Evolutionary conservation across 2,797 vertebrate species (phyloP).

Genomic region (Pangasius sanitwongsei): DNA sequence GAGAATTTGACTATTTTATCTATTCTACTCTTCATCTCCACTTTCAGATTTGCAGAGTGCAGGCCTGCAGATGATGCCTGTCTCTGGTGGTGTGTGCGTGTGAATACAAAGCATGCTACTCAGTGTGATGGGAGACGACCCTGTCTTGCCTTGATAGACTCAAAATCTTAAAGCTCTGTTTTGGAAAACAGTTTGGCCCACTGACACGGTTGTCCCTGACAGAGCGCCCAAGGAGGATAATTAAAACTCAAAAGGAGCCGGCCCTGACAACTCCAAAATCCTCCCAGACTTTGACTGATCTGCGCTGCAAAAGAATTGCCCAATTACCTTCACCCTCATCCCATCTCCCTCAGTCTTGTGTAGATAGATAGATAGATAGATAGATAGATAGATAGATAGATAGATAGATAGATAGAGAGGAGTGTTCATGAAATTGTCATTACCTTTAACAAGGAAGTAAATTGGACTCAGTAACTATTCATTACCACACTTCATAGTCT

Average conservation of each 20-base stretch:
- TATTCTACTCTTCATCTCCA: conserved; percentile 30
- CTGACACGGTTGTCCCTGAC: conserved; percentile 58
- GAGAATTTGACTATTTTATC: background rate
- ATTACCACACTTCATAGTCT: background rate
- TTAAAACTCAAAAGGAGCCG: conserved; percentile 59
- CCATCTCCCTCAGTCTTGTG: conserved; percentile 43
- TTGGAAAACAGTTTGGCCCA: conserved; percentile 58
- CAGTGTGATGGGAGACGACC: conserved; percentile 50
- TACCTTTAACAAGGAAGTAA: conserved; percentile 24
- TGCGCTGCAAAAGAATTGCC: conserved; percentile 46
- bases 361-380: conserved; percentile 40
- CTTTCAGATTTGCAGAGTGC: conserved; percentile 41
- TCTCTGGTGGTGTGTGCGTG: conserved; percentile 47
- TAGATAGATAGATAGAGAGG: conserved; percentile 39
- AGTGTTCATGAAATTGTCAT: conserved; percentile 33
- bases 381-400: background rate
- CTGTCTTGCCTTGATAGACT: conserved; percentile 55
- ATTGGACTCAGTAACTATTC: conserved; percentile 2
- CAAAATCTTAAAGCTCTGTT: conserved; percentile 54
- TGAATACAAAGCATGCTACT: conserved; percentile 50
- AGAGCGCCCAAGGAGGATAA: conserved; percentile 62
- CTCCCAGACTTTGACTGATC: conserved; percentile 62
- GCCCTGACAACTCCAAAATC: conserved; percentile 61
- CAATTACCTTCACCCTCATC: conserved; percentile 61
- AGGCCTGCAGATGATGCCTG: conserved; percentile 23